phyloP scores from a whole-genome alignment of 2,888 invertebrate species.

The Tinea trinotella region DNA sequence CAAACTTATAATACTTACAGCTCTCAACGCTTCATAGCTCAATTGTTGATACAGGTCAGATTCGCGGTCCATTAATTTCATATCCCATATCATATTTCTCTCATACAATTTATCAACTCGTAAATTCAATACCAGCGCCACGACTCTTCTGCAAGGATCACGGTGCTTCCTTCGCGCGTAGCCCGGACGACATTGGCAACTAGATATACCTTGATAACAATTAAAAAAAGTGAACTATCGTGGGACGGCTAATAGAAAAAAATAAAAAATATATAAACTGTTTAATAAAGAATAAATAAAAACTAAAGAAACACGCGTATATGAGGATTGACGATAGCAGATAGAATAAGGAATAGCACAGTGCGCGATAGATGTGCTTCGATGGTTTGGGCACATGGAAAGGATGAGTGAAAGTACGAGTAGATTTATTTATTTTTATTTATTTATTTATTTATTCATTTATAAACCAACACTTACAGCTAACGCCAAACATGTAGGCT shows the following conservation, averaged over 20 bases:
- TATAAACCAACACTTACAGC: too few species aligned
- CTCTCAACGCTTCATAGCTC: slow-evolving; percentile 88
- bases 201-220: slow-evolving; percentile 78
- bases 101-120: slow-evolving; percentile 89
- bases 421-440: too few species aligned
- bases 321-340: too few species aligned
- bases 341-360: too few species aligned
- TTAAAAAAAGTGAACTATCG: neutral
- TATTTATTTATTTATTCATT: too few species aligned
- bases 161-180: slow-evolving; percentile 79
- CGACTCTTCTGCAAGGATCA: slow-evolving; percentile 83
- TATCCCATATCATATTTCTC: slow-evolving; percentile 82
- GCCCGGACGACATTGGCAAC: slow-evolving; percentile 89
- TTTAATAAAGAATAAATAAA: too few species aligned
- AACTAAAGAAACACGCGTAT: too few species aligned
- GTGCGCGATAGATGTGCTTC: too few species aligned
- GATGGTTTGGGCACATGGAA: too few species aligned
- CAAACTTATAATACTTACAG: slow-evolving; percentile 78
- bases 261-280: too few species aligned
- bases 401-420: too few species aligned
- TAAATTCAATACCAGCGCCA: slow-evolving; percentile 83
- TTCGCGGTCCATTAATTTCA: slow-evolving; percentile 79
- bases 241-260: neutral
- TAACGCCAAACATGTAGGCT: too few species aligned
- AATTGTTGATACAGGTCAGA: slow-evolving; percentile 87